Evolutionary conservation across 2,888 invertebrate genomes (phyloP), one percentile per base, ranked within the genome.

Genomic region (Cosmia trapezina): DNA sequence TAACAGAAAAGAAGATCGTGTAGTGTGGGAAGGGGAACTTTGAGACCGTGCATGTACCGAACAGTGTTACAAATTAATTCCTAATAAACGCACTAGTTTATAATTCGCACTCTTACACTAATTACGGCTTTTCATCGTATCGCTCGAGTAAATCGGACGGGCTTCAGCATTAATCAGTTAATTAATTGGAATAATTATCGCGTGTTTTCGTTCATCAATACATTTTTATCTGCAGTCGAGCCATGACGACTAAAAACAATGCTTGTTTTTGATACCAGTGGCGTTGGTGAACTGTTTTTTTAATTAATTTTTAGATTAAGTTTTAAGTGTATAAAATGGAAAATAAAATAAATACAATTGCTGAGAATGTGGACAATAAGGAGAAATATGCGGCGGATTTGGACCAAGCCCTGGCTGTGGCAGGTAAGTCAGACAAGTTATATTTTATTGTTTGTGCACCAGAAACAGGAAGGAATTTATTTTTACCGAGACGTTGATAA

Each of bases 381-480:
- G 88, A 89, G 8, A 88, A 90, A 69, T 80, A 87, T 79, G 86
- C 88, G 4, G 90, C 91, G 7, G 93, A 94, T 87, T 88, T 94
- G 89, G 94, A 94, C 41, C 91, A 94, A 54, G 94, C 94, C 7
- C 86, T 95, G 37, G 81, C 89, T 33, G 90, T 91, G 2, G 88
- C 88, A 81, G 91, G 91, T 91, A 76, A 66, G 65, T 43, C 37
- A 51, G 14, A 63, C 4, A 28, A 22, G 43, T 12, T 41, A 19
- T 8, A 4, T 22, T 47, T 47, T 0, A 2, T 5, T 28, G 9
- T 51, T 49, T 49, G 2, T 37, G 11, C n/a, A n/a, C 17, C 4
- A 4, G 8, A 4, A 37, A 37, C 4, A 19, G n/a, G 8, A 59
- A 45, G 1, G 1, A 37, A 72, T 41, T 14, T 17, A 41, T 45